Evolutionary conservation across 64 coral and sea anemone species (phyloP), one percentile per base, ranked within the genome.

Genomic region (Actinia tenebrosa): DNA sequence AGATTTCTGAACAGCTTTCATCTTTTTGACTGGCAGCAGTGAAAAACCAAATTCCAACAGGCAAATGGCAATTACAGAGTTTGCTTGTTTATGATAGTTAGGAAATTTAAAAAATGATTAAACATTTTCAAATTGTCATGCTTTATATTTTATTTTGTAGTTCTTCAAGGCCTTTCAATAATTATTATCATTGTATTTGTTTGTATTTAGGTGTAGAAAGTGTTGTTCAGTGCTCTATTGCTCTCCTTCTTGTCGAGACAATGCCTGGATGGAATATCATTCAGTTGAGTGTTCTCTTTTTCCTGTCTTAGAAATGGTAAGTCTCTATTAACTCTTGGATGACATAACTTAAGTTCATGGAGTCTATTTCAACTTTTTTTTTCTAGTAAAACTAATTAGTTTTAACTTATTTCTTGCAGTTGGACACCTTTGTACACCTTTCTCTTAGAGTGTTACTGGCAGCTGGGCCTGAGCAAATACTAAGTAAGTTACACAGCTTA

Each of bases 241-340:
- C 84, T 95, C 96, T 15, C 69, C 80, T 3, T 72, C 69, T 2
- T 99, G 96, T 27, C 61, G 90, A 18, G 77, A 99, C 54, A 94
- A 78, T 60, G 93, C 93, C 27, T 82, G 91, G 80, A 18, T 71
- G 77, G 78, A 88, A 8, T 99, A 99, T 85, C 96, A 99, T 59
- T 61, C 77, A 56, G 87, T 91, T 0, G 96, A 99, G 54, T 99
- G 96, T 88, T 75, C 53, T 46, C 90, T 99, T 22, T 62, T 87
- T 30, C 93, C 93, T 53, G 87, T 99, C 63, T 78, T 99, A 44
- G 91, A 99, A 78, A 93, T 94, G 87, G 96, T 99, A 90, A 14
- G 93, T 93, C 16, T 22, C 5, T 45, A 10, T 52, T 84, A 66
- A 23, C 20, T 7, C 63, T 66, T 14, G 15, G 4, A 66, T 23